A percentile compares a stretch with the other conserved stretches of the same genome.
Conservation (phyloP, 2,113 vertebrate genomes). For the Panurus biarmicus region DNA sequence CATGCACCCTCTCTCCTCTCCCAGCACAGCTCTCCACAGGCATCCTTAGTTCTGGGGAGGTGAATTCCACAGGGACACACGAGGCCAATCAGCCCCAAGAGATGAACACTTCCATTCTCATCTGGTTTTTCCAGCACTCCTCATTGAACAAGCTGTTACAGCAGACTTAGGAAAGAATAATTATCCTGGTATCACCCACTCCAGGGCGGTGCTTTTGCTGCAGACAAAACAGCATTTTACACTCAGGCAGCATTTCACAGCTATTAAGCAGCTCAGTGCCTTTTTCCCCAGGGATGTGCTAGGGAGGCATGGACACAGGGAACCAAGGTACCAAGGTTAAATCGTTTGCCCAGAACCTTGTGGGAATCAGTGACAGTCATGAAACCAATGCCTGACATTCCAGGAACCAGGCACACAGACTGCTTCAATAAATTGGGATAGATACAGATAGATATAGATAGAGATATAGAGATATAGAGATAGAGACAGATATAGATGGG, state of each 20-base stretch:
- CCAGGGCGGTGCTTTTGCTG: neutral
- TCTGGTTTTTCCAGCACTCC: neutral
- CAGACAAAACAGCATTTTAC: neutral
- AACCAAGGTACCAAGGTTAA: neutral
- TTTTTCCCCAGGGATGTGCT: neutral
- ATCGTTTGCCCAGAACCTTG: neutral
- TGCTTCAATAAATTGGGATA: neutral
- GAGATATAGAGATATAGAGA: too few relatives aligned
- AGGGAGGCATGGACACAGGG: neutral
- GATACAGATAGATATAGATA: too few relatives aligned
- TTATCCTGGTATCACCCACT: neutral
- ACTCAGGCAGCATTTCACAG: neutral
- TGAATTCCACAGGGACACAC: rapidly evolving
- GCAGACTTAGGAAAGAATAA: neutral
- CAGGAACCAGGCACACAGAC: neutral
- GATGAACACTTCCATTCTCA: neutral
- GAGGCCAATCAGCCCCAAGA: rapidly evolving
- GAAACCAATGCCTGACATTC: neutral
- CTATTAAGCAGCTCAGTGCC: neutral
- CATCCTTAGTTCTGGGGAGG: neutral
- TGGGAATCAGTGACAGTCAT: neutral
- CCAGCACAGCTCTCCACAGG: neutral
- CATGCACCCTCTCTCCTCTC: neutral
- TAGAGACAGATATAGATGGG: too few relatives aligned
- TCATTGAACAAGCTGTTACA: neutral